Percentiles rank a stretch among this genome's conserved stretches.
These are phyloP conservation scores for Heliangelus exortis DNA, from an alignment of 2,797 vertebrate genomes.

Conservation along the genomic window DNA sequence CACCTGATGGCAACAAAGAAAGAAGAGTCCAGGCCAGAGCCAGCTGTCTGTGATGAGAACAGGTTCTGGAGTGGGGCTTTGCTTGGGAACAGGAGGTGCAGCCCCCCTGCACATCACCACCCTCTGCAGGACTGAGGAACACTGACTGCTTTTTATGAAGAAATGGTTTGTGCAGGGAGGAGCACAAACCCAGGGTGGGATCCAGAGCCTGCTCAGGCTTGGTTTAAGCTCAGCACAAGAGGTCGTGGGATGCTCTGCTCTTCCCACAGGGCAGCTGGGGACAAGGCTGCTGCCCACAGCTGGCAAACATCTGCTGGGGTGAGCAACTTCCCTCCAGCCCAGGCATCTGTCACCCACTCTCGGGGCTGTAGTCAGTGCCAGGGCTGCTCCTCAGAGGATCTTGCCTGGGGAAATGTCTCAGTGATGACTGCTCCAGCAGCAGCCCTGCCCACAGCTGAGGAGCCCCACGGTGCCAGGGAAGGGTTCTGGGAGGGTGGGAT, in stretches of 20 bases:
- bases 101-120: fast-evolving
- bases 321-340: not conserved
- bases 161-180: not conserved
- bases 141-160: not conserved
- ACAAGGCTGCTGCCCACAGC: not conserved
- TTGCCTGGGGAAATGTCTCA: not conserved
- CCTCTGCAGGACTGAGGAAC: not conserved
- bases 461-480: fast-evolving
- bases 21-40: too few species aligned
- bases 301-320: slow-evolving; percentile 5
- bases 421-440: not conserved
- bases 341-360: not conserved
- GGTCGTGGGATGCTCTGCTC: not conserved
- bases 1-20: too few species aligned
- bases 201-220: not conserved
- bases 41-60: too few species aligned
- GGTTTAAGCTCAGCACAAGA: not conserved
- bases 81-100: not conserved
- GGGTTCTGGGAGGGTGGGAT: not conserved
- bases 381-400: not conserved
- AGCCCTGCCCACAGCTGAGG: not conserved
- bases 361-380: not conserved
- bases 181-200: too few species aligned
- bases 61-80: too few species aligned
- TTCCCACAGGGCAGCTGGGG: not conserved